A percentile compares a stretch with the other conserved stretches of the same genome.
Evolutionary conservation across 2,888 invertebrate genomes (phyloP).

Genomic region (Galerucella pusilla): DNA sequence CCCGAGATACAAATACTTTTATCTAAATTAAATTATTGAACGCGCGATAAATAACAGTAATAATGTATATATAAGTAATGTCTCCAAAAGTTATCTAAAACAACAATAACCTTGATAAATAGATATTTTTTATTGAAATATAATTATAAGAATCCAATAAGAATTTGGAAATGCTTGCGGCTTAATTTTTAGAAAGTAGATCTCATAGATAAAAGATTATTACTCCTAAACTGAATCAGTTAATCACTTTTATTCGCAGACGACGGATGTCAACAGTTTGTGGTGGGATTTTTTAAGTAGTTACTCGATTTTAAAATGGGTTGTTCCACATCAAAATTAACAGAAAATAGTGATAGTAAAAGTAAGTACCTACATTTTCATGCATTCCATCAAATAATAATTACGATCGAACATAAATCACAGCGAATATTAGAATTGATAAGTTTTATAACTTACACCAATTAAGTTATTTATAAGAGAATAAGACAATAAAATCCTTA

Average conservation of each 20-base stretch:
- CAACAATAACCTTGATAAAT: background rate
- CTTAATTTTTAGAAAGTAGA: background rate
- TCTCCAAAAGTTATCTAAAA: background rate
- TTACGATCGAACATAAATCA: background rate
- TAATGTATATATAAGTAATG: no score
- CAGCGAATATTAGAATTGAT: background rate
- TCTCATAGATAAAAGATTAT: background rate
- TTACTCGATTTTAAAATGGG: conserved; percentile 22
- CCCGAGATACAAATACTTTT: no score
- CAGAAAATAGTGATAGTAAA: conserved; percentile 4
- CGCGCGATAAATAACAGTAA: no score
- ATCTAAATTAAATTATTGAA: no score
- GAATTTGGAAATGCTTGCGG: no score
- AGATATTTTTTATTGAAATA: background rate
- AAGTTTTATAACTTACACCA: background rate
- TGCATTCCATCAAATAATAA: background rate
- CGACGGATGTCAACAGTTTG: background rate
- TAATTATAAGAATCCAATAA: no score
- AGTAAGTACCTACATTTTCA: background rate
- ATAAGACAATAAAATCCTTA: background rate
- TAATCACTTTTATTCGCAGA: background rate
- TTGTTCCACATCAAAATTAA: conserved; percentile 30
- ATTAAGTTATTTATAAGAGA: background rate
- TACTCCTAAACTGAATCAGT: background rate
- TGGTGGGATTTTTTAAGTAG: background rate